Evolutionary conservation across 2,888 invertebrate species (phyloP).

Genomic region (Philonicus albiceps): DNA sequence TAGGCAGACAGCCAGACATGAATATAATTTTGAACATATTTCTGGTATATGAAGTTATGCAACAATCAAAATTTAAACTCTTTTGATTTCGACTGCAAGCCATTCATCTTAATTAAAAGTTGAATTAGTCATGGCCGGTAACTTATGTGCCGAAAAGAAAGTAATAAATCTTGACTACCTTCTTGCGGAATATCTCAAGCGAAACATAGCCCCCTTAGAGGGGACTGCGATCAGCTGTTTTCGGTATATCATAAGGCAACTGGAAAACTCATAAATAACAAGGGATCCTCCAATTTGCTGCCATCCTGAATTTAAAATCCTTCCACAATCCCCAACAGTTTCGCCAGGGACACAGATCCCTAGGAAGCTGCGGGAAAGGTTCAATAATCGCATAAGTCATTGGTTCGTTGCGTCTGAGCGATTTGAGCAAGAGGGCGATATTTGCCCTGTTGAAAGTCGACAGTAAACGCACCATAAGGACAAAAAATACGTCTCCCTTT

Average conservation of each 20-base stretch:
- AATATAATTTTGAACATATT: too few relatives aligned
- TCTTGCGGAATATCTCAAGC: not conserved
- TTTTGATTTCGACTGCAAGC: not conserved
- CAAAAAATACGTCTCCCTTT: not conserved
- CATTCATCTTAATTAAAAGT: not conserved
- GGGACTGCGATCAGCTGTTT: not conserved
- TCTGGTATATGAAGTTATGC: not conserved
- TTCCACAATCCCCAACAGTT: not conserved
- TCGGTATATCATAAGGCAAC: constrained; percentile 9
- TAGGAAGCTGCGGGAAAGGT: not conserved
- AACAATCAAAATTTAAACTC: not conserved
- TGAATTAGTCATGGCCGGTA: not conserved
- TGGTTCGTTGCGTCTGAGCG: not conserved
- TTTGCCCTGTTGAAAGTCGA: not conserved
- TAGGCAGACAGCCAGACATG: too few relatives aligned
- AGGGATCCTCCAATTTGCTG: constrained; percentile 17
- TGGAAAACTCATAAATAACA: constrained; percentile 24
- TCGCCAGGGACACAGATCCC: not conserved
- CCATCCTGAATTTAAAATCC: constrained; percentile 21
- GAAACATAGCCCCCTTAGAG: not conserved
- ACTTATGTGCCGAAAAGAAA: not conserved
- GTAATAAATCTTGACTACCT: not conserved
- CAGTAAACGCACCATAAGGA: not conserved
- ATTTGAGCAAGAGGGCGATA: not conserved
- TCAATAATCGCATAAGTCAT: constrained; percentile 31